Evolutionary conservation across 2,113 vertebrate species (phyloP), one percentile per base, ranked within the genome.

Genomic region (Empidonax alnorum): DNA sequence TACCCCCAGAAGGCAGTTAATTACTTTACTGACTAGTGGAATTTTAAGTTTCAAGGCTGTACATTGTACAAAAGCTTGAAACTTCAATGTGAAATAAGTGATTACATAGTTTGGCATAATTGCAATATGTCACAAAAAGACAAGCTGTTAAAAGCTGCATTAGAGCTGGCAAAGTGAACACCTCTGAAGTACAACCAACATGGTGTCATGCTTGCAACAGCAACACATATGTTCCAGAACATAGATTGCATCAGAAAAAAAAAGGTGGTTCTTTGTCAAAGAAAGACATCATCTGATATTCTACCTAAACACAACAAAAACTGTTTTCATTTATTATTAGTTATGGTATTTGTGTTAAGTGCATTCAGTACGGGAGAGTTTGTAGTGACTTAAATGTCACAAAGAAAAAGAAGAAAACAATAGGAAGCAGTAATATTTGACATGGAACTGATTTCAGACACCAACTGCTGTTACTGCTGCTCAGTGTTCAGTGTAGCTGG

Each of bases 81-180:
- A 90, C 71, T 96, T 95, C 63, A 1, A 96, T 88, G 87, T 96
- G 94, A 96, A 97, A 96, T 91, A 96, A 95, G 94, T 97, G 96
- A 96, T 96, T 97, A 97, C 94, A 97, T 96, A 95, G 93, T 96
- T 96, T 95, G 95, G 96, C 96, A 97, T 96, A 97, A 96, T 95
- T 97, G 95, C 95, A 97, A 96, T 95, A 96, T 97, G 94, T 97
- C 94, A 97, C 90, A 91, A 97, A 97, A 96, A 97, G 94, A 95
- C 96, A 96, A 94, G 95, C 96, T 96, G 94, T 97, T 96, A 96
- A 96, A 97, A 96, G 94, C 90, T 94, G 92, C 91, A 91, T 97
- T 96, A 96, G 93, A 96, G 93, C 96, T 96, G 96, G 95, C 94
- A 95, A 97, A 94, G 93, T 97, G 95, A 96, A 97, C 95, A 96